Evolutionary conservation across 2,797 vertebrate species (phyloP), one percentile per base, ranked within the genome.

Genomic region (Fringilla coelebs): DNA sequence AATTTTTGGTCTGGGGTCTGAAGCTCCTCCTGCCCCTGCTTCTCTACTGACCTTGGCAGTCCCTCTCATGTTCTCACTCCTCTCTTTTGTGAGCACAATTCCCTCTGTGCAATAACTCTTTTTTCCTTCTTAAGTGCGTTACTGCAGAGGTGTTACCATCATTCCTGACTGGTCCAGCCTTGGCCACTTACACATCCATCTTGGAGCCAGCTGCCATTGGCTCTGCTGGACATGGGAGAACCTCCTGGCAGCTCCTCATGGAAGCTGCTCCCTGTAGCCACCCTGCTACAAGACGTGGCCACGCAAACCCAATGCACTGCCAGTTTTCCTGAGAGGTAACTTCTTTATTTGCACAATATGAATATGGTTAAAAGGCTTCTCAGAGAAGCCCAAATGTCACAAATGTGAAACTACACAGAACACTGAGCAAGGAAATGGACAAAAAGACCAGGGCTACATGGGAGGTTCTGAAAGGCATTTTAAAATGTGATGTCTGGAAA

Each of bases 161-260:
- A 10, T 28, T 46, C 18, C n/a, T 51, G 38, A 17, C 34, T 28
- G 21, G 13, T 25, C 21, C 18, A 29, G 25, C 51, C 36, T 51
- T 63, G 49, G 38, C 12, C 51, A 31, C 20, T 10, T 7, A 12
- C 11, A 17, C 13, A 10, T 4, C 1, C 0, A 1, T 71, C 43
- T 45, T 46, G 38, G 18, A 46, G 58, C 13, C 6, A 7, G 13
- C 45, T 65, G 66, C 18, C 9, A 17, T 20, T 66, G 46, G 5
- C 52, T 66, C 26, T 60, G 31, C 34, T 48, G 60, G 45, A 19
- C 31, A 15, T 48, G 31, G 31, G 13, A 51, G 46, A 72, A 66
- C 13, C 10, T 72, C 40, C 31, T 60, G 51, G 31, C 10, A 72
- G 18, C 13, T 36, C 52, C 60, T 66, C 52, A 46, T 3, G 2